phyloP scores from a whole-genome alignment of 2,113 vertebrate genomes.

The Siniperca chuatsi region DNA sequence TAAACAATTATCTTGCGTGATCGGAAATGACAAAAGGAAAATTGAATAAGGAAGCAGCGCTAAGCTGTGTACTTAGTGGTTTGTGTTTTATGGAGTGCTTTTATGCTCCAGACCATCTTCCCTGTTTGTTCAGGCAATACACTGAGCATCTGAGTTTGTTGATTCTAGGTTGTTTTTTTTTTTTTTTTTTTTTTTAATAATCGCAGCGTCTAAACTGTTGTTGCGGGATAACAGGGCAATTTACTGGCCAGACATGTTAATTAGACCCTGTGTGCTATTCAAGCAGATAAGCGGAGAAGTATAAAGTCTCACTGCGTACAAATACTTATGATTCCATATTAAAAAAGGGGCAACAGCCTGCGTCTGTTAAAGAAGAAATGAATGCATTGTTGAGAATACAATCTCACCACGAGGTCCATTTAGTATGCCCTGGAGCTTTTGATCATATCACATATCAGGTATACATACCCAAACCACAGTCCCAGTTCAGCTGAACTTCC shows the following conservation, averaged over 20 bases:
- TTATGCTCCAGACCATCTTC: constrained; percentile 47
- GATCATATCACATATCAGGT: background rate
- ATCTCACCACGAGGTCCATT: background rate
- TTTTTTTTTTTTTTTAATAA: background rate
- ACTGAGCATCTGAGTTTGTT: constrained; percentile 61
- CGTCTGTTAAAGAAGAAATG: constrained; percentile 25
- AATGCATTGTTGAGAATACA: constrained; percentile 5
- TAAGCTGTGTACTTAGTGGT: constrained; percentile 47
- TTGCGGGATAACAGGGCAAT: constrained; percentile 63
- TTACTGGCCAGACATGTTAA: constrained; percentile 70
- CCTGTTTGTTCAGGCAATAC: constrained; percentile 38
- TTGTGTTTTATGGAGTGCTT: constrained; percentile 54
- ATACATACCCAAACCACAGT: background rate
- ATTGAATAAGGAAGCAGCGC: constrained; percentile 42
- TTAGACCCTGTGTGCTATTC: constrained; percentile 60
- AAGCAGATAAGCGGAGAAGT: constrained; percentile 47
- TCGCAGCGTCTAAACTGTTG: constrained; percentile 50
- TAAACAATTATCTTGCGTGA: constrained; percentile 54
- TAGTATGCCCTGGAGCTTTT: constrained; percentile 1
- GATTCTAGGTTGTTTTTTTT: constrained; percentile 25
- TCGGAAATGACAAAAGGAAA: constrained; percentile 53
- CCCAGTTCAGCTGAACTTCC: background rate
- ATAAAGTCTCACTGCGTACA: constrained; percentile 45
- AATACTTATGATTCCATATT: constrained; percentile 48
- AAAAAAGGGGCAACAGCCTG: constrained; percentile 7